Evolutionary conservation across 2,113 vertebrate genomes (phyloP).

Genomic region (Trochalopteron elliotii): DNA sequence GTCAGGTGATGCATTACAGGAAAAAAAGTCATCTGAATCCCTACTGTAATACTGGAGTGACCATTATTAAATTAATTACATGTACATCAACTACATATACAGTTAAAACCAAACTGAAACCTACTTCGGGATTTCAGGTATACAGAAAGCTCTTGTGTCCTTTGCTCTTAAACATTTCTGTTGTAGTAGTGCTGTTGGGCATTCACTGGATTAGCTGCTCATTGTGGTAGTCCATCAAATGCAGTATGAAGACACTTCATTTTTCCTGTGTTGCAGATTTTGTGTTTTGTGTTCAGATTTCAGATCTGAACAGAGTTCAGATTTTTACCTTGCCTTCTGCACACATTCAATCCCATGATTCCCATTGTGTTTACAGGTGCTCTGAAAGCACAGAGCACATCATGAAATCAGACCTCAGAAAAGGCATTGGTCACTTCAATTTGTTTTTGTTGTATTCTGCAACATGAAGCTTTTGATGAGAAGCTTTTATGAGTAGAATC

Average conservation of each 20-base stretch:
- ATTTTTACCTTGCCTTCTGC: neutral
- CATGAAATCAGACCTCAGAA: neutral
- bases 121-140: neutral
- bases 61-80: conserved; percentile 3
- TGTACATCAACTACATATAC: neutral
- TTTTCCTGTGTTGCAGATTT: neutral
- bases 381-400: neutral
- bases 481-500: neutral
- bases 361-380: neutral
- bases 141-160: neutral
- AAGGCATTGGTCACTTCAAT: neutral
- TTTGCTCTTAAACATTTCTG: neutral
- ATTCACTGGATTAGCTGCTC: neutral
- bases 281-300: neutral
- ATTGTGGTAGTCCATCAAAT: neutral
- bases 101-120: neutral
- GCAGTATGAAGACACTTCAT: neutral
- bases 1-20: neutral
- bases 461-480: neutral
- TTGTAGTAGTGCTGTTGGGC: neutral
- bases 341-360: neutral
- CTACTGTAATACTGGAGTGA: neutral
- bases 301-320: neutral
- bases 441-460: neutral
- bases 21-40: conserved; percentile 1